These are phyloP conservation scores for Apostichopus leukothele DNA, from an alignment of 53 echinoderm and acorn worm species.

Conservation along the genomic window DNA sequence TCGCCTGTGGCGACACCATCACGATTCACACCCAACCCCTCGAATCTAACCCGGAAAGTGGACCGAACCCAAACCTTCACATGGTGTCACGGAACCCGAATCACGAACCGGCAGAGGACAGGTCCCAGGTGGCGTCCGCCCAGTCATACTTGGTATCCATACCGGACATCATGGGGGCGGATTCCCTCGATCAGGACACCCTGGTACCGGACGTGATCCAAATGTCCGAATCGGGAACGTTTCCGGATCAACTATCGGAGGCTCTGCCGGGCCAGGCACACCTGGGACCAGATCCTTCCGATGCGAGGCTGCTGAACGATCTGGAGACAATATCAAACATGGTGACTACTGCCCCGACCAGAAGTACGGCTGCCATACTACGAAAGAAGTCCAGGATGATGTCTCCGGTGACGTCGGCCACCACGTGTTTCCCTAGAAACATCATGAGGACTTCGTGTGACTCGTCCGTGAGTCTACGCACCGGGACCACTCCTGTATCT, in stretches of 20 bases:
- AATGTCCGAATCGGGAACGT: slow-evolving; percentile 8
- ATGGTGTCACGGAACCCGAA: background rate
- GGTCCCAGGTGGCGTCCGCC: background rate
- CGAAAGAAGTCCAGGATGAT: slow-evolving; percentile 17
- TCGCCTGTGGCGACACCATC: slow-evolving; percentile 41
- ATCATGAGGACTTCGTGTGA: slow-evolving; percentile 4
- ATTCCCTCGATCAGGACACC: slow-evolving; percentile 11
- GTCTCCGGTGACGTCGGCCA: background rate
- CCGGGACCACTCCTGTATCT: background rate
- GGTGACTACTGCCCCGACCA: background rate
- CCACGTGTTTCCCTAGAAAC: slow-evolving; percentile 1
- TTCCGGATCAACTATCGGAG: slow-evolving; percentile 34
- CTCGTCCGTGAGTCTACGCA: background rate
- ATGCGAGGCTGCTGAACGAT: slow-evolving; percentile 18
- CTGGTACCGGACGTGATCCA: slow-evolving; percentile 32
- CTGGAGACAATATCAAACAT: slow-evolving; percentile 32
- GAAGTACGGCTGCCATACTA: slow-evolving; percentile 28
- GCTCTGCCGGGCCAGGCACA: slow-evolving; percentile 21
- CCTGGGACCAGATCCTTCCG: background rate
- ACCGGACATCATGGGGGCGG: slow-evolving; percentile 33
- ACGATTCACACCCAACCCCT: slow-evolving; percentile 29
- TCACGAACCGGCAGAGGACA: background rate
- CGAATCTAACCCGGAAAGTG: background rate
- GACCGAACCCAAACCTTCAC: background rate
- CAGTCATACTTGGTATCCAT: slow-evolving; percentile 38